These are phyloP conservation scores for Baccha elongata DNA, from an alignment of 2,888 invertebrate genomes.

Conservation along the genomic window DNA sequence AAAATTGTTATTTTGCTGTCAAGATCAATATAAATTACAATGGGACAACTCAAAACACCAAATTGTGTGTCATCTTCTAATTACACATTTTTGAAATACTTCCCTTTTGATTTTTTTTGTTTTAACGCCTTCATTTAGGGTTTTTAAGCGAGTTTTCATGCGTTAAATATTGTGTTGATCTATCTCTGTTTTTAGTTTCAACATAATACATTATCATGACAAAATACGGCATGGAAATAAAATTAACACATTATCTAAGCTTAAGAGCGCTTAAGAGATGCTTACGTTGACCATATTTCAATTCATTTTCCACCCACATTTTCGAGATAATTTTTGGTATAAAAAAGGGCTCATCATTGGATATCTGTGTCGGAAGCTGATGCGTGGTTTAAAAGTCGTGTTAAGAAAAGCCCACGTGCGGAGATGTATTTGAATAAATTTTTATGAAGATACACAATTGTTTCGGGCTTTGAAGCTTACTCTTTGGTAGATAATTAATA, in stretches of 20 bases:
- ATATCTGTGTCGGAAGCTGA: slow-evolving; percentile 52
- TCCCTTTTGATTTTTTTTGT: no score
- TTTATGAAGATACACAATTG: not conserved
- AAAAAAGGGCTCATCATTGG: slow-evolving; percentile 10
- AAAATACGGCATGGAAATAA: slow-evolving; percentile 28
- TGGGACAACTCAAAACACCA: not conserved
- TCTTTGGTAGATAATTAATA: not conserved
- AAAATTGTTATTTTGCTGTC: not conserved
- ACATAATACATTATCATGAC: slow-evolving; percentile 9
- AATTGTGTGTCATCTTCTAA: slow-evolving; percentile 13
- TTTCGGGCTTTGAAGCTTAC: slow-evolving; percentile 1
- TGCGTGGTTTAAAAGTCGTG: slow-evolving; percentile 38
- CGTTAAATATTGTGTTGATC: not conserved
- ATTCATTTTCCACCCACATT: slow-evolving; percentile 9
- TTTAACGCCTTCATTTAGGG: not conserved
- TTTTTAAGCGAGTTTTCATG: not conserved
- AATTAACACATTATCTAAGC: slow-evolving; percentile 43
- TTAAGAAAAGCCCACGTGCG: slow-evolving; percentile 15
- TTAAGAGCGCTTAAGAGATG: slow-evolving; percentile 38
- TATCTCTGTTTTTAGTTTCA: slow-evolving; percentile 11
- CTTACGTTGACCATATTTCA: slow-evolving; percentile 38
- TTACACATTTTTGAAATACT: slow-evolving; percentile 7
- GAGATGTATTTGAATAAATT: not conserved
- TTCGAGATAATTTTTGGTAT: slow-evolving; percentile 14
- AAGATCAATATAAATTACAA: slow-evolving; percentile 14